phyloP scores from a whole-genome alignment of 2,888 invertebrate genomes.

The Drosophila colorata region DNA sequence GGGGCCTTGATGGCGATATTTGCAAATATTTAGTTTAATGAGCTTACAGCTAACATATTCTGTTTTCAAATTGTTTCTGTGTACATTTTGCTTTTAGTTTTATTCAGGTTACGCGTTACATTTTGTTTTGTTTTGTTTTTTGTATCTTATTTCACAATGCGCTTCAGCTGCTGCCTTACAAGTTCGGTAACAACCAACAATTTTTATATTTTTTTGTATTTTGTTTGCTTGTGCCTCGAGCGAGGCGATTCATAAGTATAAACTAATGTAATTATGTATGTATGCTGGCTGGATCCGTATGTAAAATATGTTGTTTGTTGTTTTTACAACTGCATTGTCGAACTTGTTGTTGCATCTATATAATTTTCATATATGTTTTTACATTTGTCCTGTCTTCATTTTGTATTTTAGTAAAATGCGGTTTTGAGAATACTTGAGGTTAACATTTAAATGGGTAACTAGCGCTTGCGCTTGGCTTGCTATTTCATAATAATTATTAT shows the following conservation, averaged over 20 bases:
- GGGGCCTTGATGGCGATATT: slow-evolving; percentile 25
- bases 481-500: slow-evolving; percentile 63
- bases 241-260: slow-evolving; percentile 41
- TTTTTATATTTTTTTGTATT: slow-evolving; percentile 39
- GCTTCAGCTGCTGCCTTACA: slow-evolving; percentile 44
- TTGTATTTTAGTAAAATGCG: slow-evolving; percentile 70
- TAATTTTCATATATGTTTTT: slow-evolving; percentile 27
- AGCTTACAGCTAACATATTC: slow-evolving; percentile 61
- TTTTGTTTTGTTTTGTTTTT: slow-evolving; percentile 48
- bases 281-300: slow-evolving; percentile 60
- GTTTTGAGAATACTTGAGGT: slow-evolving; percentile 77
- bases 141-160: slow-evolving; percentile 51
- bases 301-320: slow-evolving; percentile 33
- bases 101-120: slow-evolving; percentile 71
- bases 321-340: slow-evolving; percentile 32
- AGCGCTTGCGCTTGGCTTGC: slow-evolving; percentile 57
- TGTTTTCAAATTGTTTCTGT: slow-evolving; percentile 37
- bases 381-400: slow-evolving; percentile 47
- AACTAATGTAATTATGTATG: slow-evolving; percentile 43
- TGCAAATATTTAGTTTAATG: slow-evolving; percentile 50
- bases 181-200: slow-evolving; percentile 60
- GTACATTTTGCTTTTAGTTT: slow-evolving; percentile 48
- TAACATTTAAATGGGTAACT: slow-evolving; percentile 72
- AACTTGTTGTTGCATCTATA: slow-evolving; percentile 27
- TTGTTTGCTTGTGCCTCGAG: slow-evolving; percentile 52